Evolutionary conservation across 2,113 vertebrate species (phyloP), one percentile per base, ranked within the genome.

Genomic region (Etheostoma spectabile): DNA sequence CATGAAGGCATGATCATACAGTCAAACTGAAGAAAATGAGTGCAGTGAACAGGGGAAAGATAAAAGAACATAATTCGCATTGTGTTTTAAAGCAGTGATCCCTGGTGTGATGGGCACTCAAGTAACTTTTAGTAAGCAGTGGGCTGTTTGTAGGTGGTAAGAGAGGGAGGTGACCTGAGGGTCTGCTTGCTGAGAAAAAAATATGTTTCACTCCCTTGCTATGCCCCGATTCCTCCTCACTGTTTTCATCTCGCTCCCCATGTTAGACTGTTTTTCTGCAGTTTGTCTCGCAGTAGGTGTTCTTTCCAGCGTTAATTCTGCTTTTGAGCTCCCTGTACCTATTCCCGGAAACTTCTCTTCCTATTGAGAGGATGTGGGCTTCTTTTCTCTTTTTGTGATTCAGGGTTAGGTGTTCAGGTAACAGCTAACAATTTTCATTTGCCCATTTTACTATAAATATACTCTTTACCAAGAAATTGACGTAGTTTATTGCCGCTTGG

Each of bases 101-200:
- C 82, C 74, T 56, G 48, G 14, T 79, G 86, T 52, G 75, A 80
- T 62, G 57, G 73, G 59, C 38, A 79, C 57, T 77, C 49, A 48
- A 61, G 55, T 27, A 8, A 66, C 53, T 46, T 78, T 63, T 48
- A 35, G 66, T 35, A 49, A 77, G 22, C n/a, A 33, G 59, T 77
- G 64, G 30, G 74, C 22, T 60, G 77, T 12, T 71, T 74, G 62
- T 74, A 30, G 80, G 76, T 81, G 77, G 67, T 68, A 35, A 14
- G 63, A 52, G 63, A 48, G 38, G 19, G 64, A 79, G 42, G 59
- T 74, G 60, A 82, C 85, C 61, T 56, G 24, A 75, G 53, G 65
- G 45, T 79, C 45, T 45, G 24, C 33, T n/a, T 72, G 18, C 48
- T 1, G 30, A 49, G 73, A 67, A 45, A n/a, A 68, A 76, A 73